Base-by-base conservation (phyloP, 1,140 invertebrate species). In the Euura lappo region DNA sequence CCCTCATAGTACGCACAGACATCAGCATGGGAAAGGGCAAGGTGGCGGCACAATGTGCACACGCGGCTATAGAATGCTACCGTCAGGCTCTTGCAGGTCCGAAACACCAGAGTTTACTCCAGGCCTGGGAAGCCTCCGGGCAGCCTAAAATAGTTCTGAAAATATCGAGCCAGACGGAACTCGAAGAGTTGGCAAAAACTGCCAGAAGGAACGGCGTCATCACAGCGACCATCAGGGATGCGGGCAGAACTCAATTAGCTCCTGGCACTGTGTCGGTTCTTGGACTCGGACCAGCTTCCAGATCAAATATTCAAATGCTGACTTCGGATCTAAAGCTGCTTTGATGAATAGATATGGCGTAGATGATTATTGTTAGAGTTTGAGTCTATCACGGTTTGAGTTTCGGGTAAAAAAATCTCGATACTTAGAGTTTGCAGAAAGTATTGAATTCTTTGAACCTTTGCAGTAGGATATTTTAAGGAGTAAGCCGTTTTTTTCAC, bases 1-100 rank as follows among this genome's bases (percentile, higher is more conserved):
- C 94, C 0, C 81, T 97, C 65, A 89, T 96, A 43, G 93, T 95
- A 0, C 86, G 94, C 67, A 91, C 88, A 60, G 95, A 97, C 86
- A 85, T 97, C 7, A 89, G 90, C 71, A 96, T 97, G 94, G 90
- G 91, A 11, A 93, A 91, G 87, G 95, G 95, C 7, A 96, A 96
- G 88, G 90, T 91, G 66, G 94, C 93, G n/a, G 91, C 94, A 13
- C 95, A 95, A 84, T 95, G 93, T 88, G 91, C 93, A 45, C 95
- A 96, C 88, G 95, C 94, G 43, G 92, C 95, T 65, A 81, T 92
- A 68, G 86, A 88, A 76, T 93, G 93, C 78, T 94, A 91, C 79
- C 89, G 91, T 78, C 85, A 87, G 77, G 84, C 90, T 5, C 76
- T 83, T 0, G 76, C 76, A 2, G 75, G 44, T 45, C 79, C 86